These are phyloP conservation scores for Pasiphila rectangulata DNA, from an alignment of 2,888 invertebrate genomes.

Conservation along the genomic window DNA sequence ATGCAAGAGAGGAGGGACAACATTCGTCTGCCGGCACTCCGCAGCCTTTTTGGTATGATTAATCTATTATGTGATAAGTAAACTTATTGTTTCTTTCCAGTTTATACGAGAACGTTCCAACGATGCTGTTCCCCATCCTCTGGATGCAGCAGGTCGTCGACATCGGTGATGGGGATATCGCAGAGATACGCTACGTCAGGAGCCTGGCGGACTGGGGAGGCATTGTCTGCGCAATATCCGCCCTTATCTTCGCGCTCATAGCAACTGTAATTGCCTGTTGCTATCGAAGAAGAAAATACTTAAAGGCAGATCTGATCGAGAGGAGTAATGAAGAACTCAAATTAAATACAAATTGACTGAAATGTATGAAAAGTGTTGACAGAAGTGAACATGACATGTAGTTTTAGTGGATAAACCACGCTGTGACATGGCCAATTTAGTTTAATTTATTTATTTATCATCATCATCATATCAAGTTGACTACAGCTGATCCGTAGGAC, in stretches of 20 bases:
- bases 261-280: constrained; percentile 63
- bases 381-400: constrained; percentile 2
- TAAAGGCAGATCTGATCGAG: constrained; percentile 38
- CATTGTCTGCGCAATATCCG: constrained; percentile 55
- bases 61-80: neutral
- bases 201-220: constrained; percentile 65
- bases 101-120: constrained; percentile 84
- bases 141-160: constrained; percentile 88
- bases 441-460: too few species aligned
- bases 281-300: constrained; percentile 45
- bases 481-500: too few species aligned
- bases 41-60: too few species aligned
- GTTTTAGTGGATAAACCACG: too few species aligned
- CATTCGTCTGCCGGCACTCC: too few species aligned
- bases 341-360: constrained; percentile 18
- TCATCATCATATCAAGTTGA: too few species aligned
- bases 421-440: too few species aligned
- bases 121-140: constrained; percentile 86
- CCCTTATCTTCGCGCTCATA: constrained; percentile 77
- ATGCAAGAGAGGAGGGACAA: too few species aligned
- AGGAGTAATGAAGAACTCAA: constrained; percentile 52
- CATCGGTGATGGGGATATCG: constrained; percentile 79
- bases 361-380: neutral
- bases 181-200: constrained; percentile 70
- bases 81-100: constrained; percentile 62